A percentile compares a stretch with the other conserved stretches of the same genome.
phyloP scores from a whole-genome alignment of 2,113 vertebrate genomes.

The Podilymbus podiceps region DNA sequence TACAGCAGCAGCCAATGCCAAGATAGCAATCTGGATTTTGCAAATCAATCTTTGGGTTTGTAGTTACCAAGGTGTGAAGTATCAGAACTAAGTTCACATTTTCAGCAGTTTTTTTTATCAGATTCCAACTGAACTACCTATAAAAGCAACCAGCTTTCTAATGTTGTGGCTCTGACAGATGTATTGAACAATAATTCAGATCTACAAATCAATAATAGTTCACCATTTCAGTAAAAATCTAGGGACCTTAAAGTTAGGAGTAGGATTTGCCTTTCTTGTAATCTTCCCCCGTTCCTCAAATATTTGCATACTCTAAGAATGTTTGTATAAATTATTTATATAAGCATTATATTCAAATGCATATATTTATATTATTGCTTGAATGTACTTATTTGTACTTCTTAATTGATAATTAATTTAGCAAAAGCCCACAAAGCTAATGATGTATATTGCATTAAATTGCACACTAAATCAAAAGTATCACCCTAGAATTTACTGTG shows the following conservation, averaged over 20 bases:
- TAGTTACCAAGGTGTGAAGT: neutral
- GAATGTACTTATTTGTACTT: neutral
- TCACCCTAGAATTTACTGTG: neutral
- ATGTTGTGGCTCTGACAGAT: neutral
- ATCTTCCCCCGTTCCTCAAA: neutral
- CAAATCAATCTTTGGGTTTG: neutral
- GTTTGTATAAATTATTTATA: neutral
- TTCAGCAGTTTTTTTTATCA: neutral
- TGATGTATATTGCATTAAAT: neutral
- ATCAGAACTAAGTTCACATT: neutral
- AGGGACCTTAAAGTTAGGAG: neutral
- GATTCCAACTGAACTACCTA: neutral
- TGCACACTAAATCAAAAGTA: neutral
- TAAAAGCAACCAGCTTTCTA: neutral
- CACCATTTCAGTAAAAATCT: neutral
- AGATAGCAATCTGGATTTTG: neutral
- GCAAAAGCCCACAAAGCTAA: neutral
- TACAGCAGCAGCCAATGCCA: neutral
- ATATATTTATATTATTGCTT: neutral
- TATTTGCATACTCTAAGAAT: neutral
- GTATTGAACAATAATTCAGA: neutral
- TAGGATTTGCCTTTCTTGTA: neutral
- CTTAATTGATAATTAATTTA: neutral
- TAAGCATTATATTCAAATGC: neutral
- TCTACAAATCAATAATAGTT: neutral